Conservation (phyloP, 2,113 vertebrate species). For the Dipodomys spectabilis region DNA sequence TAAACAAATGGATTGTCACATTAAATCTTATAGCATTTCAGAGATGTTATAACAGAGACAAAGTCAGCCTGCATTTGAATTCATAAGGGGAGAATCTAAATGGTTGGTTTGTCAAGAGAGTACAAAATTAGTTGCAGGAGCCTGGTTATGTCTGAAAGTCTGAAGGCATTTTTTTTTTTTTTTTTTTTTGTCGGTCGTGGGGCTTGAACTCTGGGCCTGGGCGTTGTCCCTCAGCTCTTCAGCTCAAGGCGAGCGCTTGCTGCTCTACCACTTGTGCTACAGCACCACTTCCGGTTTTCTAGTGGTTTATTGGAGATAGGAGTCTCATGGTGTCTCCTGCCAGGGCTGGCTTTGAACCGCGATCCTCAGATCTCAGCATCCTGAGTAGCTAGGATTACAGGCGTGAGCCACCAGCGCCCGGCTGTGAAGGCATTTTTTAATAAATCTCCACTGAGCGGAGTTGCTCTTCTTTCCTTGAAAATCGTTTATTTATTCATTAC, state of each 20-base stretch:
- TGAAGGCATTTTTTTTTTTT: not conserved
- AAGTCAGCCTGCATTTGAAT: not conserved
- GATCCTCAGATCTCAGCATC: too few relatives aligned
- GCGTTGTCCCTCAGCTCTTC: too few relatives aligned
- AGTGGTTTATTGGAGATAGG: too few relatives aligned
- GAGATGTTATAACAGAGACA: not conserved
- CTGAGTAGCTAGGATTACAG: too few relatives aligned
- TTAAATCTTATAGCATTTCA: slow-evolving; percentile 13
- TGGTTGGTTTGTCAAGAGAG: not conserved
- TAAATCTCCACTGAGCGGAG: not conserved
- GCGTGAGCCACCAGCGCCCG: too few relatives aligned
- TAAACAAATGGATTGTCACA: not conserved
- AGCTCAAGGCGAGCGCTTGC: too few relatives aligned
- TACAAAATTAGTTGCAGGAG: not conserved
- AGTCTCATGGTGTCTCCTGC: too few relatives aligned
- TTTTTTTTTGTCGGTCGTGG: too few relatives aligned
- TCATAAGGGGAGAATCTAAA: not conserved
- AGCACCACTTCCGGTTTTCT: too few relatives aligned
- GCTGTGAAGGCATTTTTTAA: not conserved
- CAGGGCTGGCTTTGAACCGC: too few relatives aligned
- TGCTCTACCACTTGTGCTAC: too few relatives aligned
- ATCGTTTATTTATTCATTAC: not conserved
- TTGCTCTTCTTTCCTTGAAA: not conserved
- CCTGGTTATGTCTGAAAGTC: not conserved
- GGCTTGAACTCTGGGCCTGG: too few relatives aligned